phyloP scores from a whole-genome alignment of 2,113 vertebrate species.

The Hepsetus odoe region DNA sequence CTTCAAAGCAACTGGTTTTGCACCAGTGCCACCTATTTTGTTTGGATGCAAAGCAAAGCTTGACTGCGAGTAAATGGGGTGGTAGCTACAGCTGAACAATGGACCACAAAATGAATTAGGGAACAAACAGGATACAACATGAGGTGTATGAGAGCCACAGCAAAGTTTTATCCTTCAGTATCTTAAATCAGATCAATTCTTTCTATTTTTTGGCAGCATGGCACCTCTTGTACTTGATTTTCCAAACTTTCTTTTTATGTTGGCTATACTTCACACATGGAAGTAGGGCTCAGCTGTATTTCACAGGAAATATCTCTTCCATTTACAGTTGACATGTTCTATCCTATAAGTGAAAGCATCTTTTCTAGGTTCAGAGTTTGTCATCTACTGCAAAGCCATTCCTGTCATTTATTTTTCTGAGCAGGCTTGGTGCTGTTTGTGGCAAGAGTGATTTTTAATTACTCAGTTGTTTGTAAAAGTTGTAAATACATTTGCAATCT shows the following conservation, averaged over 20 bases:
- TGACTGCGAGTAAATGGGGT: constrained; percentile 25
- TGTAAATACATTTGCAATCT: too few relatives aligned
- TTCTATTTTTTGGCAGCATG: constrained; percentile 19
- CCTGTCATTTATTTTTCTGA: neutral
- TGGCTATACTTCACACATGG: constrained; percentile 3
- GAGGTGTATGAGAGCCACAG: constrained; percentile 48
- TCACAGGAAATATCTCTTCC: constrained; percentile 27
- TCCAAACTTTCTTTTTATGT: constrained; percentile 17
- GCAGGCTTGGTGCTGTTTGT: neutral
- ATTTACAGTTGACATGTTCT: constrained; percentile 13
- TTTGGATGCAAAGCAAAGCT: constrained; percentile 68
- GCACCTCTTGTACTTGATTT: constrained; percentile 37
- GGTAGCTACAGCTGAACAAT: constrained; percentile 64
- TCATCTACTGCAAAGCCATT: neutral
- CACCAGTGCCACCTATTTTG: constrained; percentile 67
- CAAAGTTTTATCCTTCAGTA: constrained; percentile 57
- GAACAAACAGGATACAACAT: constrained; percentile 61
- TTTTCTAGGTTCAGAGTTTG: neutral
- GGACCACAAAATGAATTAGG: constrained; percentile 73
- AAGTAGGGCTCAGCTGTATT: neutral
- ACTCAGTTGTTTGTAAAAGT: too few relatives aligned
- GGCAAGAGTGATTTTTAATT: too few relatives aligned
- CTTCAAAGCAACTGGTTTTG: constrained; percentile 71
- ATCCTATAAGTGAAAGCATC: neutral
- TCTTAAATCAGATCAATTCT: constrained; percentile 40